Conservation (phyloP, 2,797 vertebrate genomes). For the Botia almorhae region DNA sequence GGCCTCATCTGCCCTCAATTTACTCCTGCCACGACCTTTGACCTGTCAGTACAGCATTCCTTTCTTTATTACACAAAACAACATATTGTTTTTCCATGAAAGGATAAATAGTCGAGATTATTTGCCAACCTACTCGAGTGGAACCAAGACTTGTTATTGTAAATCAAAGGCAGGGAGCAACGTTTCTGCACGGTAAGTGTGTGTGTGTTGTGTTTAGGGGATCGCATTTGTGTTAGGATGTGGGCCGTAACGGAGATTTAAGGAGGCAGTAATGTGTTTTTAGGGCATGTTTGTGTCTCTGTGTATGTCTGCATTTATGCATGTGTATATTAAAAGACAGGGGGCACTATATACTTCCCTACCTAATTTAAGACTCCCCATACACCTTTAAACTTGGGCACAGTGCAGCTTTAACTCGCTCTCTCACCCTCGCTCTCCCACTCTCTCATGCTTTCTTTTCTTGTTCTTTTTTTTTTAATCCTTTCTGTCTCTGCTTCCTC, state of each 20-base stretch:
- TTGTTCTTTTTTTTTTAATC: background rate
- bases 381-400: slow-evolving; percentile 22
- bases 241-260: slow-evolving; percentile 48
- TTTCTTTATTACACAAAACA: slow-evolving; percentile 76
- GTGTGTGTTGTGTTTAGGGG: slow-evolving; percentile 27
- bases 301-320: slow-evolving; percentile 46
- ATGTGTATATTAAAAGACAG: slow-evolving; percentile 54
- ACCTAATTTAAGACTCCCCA: slow-evolving; percentile 35
- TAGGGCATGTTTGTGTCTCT: slow-evolving; percentile 46
- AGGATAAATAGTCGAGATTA: slow-evolving; percentile 78
- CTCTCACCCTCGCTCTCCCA: background rate
- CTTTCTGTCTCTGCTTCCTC: slow-evolving; percentile 57
- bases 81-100: slow-evolving; percentile 80
- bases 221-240: slow-evolving; percentile 33
- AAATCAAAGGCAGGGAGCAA: slow-evolving; percentile 69
- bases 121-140: slow-evolving; percentile 72
- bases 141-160: slow-evolving; percentile 69
- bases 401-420: background rate
- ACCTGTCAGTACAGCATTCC: slow-evolving; percentile 85
- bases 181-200: slow-evolving; percentile 47
- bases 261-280: slow-evolving; percentile 54
- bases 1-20: slow-evolving; percentile 96
- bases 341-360: slow-evolving; percentile 52
- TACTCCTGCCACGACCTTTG: slow-evolving; percentile 87
- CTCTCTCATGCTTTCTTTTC: background rate